Percentiles rank a stretch among this genome's conserved stretches.
Conservation (phyloP, 2,797 vertebrate species). For the Sarcoramphus papa region DNA sequence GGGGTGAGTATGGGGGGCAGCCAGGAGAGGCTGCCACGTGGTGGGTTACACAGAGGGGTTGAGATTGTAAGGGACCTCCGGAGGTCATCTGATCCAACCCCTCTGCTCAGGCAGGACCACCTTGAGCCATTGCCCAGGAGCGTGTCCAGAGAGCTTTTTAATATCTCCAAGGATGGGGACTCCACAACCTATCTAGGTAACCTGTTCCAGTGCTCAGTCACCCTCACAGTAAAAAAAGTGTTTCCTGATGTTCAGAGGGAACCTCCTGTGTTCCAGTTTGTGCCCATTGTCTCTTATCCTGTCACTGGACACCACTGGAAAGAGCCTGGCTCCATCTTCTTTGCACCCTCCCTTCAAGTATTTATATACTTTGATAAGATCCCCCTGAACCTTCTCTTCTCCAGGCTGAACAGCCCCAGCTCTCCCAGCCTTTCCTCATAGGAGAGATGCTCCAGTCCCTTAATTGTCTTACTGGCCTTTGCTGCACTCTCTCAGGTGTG, state of each 20-base stretch:
- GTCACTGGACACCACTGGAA: not conserved
- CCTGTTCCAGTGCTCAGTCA: not conserved
- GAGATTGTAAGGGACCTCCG: not conserved
- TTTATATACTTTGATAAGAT: not conserved
- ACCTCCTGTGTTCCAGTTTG: not conserved
- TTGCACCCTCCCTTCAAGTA: not conserved
- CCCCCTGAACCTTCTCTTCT: not conserved
- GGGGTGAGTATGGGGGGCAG: constrained; percentile 28
- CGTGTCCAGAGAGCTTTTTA: not conserved
- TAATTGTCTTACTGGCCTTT: not conserved
- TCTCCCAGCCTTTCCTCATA: not conserved
- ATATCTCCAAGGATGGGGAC: not conserved
- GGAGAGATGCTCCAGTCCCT: not conserved
- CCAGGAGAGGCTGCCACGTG: not conserved
- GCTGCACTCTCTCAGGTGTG: not conserved
- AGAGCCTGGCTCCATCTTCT: not conserved
- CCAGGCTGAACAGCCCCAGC: not conserved
- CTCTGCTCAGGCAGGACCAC: not conserved
- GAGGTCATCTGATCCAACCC: not conserved
- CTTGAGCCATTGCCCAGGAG: not conserved
- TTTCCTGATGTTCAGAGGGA: not conserved
- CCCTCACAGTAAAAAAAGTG: not conserved
- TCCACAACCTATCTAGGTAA: not conserved
- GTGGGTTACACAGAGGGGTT: not conserved
- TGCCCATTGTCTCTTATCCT: not conserved